These are phyloP conservation scores for Puffinus mauretanicus DNA, from an alignment of 2,113 vertebrate species.

Conservation along the genomic window DNA sequence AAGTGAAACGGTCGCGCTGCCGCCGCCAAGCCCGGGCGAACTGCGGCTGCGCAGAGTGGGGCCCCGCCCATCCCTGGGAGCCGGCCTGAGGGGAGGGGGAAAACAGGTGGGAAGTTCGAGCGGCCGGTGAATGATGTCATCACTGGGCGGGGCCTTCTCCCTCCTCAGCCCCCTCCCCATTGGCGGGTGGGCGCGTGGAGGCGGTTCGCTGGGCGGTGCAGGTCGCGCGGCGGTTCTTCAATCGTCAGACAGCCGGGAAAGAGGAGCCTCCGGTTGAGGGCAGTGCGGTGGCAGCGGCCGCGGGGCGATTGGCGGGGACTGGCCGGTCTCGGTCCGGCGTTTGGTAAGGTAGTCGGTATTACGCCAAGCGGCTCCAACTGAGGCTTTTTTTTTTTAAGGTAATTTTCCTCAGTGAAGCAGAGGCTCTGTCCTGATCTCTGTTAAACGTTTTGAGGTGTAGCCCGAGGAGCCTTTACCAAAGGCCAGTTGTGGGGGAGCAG, in stretches of 20 bases:
- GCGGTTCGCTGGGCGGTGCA: not conserved
- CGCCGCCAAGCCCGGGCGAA: fast-evolving
- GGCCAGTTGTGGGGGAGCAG: fast-evolving
- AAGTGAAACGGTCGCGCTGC: not conserved
- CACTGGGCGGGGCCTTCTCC: not conserved
- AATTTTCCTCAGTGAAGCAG: not conserved
- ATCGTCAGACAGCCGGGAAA: not conserved
- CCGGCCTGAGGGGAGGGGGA: no score
- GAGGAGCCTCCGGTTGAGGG: no score
- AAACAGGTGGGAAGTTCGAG: no score
- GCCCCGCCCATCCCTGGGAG: not conserved
- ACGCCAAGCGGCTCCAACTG: fast-evolving
- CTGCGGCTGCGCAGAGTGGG: not conserved
- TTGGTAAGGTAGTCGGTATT: fast-evolving
- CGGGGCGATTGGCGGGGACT: fast-evolving
- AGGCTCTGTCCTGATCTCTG: fast-evolving
- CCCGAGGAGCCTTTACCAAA: no score
- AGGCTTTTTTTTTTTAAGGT: no score
- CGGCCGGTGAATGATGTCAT: not conserved
- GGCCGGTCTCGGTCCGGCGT: fast-evolving
- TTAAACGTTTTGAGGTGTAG: not conserved
- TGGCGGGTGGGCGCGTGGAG: not conserved
- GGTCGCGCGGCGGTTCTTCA: not conserved
- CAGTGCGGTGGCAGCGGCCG: no score
- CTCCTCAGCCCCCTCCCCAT: not conserved